Percentiles rank a stretch among this genome's conserved stretches.
Evolutionary conservation across 2,797 vertebrate species (phyloP).

Genomic region (Ibycter americanus): DNA sequence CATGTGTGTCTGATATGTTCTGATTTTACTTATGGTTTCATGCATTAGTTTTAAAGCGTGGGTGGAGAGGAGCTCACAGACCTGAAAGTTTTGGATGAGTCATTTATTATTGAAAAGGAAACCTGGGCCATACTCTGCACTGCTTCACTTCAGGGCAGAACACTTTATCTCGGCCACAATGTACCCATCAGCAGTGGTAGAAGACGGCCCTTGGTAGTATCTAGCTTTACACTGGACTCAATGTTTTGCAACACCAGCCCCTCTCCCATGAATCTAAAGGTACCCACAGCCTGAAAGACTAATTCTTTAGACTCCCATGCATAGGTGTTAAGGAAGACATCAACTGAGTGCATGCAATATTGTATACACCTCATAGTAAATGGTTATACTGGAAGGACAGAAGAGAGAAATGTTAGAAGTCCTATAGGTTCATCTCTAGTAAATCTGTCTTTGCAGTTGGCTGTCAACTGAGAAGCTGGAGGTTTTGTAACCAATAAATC

Average conservation of each 20-base stretch:
- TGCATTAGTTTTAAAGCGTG: background rate
- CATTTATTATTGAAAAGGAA: background rate
- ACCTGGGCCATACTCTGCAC: no score
- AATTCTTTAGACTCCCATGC: background rate
- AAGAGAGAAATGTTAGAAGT: background rate
- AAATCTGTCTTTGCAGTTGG: background rate
- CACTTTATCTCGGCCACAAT: background rate
- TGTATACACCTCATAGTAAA: accelerated
- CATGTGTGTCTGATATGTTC: accelerated
- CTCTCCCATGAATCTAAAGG: background rate
- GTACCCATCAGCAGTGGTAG: background rate
- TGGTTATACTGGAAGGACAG: background rate
- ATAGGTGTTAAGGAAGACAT: background rate
- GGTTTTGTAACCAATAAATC: background rate
- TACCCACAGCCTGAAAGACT: background rate
- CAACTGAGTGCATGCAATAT: background rate
- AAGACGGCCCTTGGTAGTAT: background rate
- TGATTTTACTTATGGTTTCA: background rate
- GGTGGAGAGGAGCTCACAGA: background rate
- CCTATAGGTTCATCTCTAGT: background rate
- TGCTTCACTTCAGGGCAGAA: background rate
- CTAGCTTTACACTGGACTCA: background rate
- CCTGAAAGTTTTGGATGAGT: background rate
- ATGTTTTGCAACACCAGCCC: background rate
- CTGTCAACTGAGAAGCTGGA: background rate